A percentile compares a stretch with the other conserved stretches of the same genome.
These are phyloP conservation scores for Zaprionus taronus DNA, from an alignment of 1,140 invertebrate genomes.

Conservation along the genomic window DNA sequence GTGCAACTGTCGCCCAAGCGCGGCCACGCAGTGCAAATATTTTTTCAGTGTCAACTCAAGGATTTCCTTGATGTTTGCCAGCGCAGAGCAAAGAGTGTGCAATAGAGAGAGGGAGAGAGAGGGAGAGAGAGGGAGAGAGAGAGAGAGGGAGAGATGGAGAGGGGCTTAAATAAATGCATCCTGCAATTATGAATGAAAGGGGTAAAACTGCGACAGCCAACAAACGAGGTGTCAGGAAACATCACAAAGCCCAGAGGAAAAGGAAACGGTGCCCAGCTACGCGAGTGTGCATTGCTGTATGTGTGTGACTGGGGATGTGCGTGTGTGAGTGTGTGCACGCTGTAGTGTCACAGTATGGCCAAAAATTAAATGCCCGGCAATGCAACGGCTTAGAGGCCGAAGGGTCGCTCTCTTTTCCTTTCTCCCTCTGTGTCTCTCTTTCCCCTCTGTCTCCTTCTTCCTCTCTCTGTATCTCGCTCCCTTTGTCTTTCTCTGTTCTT, in stretches of 20 bases:
- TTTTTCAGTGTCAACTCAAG: constrained; percentile 78
- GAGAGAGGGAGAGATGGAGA: constrained; percentile 1
- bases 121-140: not conserved
- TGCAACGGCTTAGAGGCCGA: constrained; percentile 43
- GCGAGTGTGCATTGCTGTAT: not conserved
- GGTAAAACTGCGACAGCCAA: constrained; percentile 43
- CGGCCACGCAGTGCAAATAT: constrained; percentile 59
- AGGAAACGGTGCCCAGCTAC: constrained; percentile 47
- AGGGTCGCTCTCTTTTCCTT: constrained; percentile 16
- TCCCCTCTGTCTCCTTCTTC: not conserved
- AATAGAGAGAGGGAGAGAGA: no score
- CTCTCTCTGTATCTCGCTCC: not conserved
- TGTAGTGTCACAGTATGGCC: constrained; percentile 26
- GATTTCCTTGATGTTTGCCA: constrained; percentile 75
- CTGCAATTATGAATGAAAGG: constrained; percentile 76
- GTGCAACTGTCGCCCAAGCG: constrained; percentile 12
- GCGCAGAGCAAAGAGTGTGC: constrained; percentile 29
- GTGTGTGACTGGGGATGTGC: not conserved
- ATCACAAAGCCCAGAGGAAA: constrained; percentile 54
- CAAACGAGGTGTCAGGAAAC: constrained; percentile 46
- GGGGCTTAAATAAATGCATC: constrained; percentile 70
- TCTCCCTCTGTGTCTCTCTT: not conserved
- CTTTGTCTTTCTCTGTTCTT: not conserved
- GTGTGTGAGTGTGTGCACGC: constrained; percentile 2
- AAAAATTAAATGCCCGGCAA: constrained; percentile 49